Percentiles rank a stretch among this genome's conserved stretches.
phyloP scores from a whole-genome alignment of 2,888 invertebrate species.

The Phyllotreta cruciferae region DNA sequence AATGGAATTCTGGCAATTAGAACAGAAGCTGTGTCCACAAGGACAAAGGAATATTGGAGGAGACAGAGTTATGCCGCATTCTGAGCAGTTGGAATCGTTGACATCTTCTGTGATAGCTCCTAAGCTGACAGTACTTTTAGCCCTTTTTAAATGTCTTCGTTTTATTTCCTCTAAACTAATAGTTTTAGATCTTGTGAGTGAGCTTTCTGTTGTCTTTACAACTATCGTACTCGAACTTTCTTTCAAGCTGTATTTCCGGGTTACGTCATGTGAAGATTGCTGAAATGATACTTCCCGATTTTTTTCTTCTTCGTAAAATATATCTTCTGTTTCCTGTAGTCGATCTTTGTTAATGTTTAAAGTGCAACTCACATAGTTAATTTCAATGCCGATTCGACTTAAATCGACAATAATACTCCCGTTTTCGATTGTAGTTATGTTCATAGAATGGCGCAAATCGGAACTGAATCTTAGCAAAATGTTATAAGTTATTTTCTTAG shows the following conservation, averaged over 20 bases:
- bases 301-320: constrained; percentile 11
- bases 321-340: constrained; percentile 26
- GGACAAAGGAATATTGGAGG: constrained; percentile 49
- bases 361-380: constrained; percentile 35
- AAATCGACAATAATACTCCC: constrained; percentile 38
- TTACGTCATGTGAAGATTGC: too few species aligned
- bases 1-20: constrained; percentile 39
- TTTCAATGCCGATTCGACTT: constrained; percentile 31
- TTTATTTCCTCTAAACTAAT: constrained; percentile 38
- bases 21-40: constrained; percentile 48
- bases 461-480: constrained; percentile 33
- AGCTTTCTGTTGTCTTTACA: constrained; percentile 14
- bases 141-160: constrained; percentile 34
- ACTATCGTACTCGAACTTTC: constrained; percentile 2
- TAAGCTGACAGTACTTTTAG: constrained; percentile 41
- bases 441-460: constrained; percentile 26
- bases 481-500: constrained; percentile 46
- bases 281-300: neutral
- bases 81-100: constrained; percentile 42
- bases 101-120: constrained; percentile 42
- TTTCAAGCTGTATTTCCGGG: constrained; percentile 26
- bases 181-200: constrained; percentile 41
- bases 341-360: constrained; percentile 34
- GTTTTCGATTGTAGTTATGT: constrained; percentile 27
- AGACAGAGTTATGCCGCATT: constrained; percentile 43